Percentiles rank a stretch among this genome's conserved stretches.
These are phyloP conservation scores for Drosophila melanosoma DNA, from an alignment of 2,888 invertebrate species.

Conservation along the genomic window DNA sequence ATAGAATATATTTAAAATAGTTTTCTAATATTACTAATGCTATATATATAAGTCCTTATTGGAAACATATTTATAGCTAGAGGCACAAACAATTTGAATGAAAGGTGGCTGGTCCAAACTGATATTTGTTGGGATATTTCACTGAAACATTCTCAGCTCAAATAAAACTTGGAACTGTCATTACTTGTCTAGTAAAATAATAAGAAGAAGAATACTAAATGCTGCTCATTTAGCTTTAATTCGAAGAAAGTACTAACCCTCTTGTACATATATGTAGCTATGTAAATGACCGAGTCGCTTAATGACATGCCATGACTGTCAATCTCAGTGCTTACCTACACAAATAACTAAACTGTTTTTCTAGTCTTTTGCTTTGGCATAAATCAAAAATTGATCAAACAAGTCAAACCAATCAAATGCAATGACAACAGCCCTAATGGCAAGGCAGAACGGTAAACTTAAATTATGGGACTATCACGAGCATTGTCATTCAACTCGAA, in stretches of 20 bases:
- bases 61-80: neutral
- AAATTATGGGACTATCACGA: conserved; percentile 40
- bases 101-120: neutral
- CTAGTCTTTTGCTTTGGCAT: conserved; percentile 30
- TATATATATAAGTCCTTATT: neutral
- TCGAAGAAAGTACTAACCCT: neutral
- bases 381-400: conserved; percentile 75
- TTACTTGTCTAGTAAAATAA: neutral
- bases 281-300: conserved; percentile 4
- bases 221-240: neutral
- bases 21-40: neutral
- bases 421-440: conserved; percentile 66
- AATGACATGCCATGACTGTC: conserved; percentile 39
- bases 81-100: neutral
- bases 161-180: neutral
- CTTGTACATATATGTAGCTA: neutral
- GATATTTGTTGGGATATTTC: neutral
- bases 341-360: conserved; percentile 31
- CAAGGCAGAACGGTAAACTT: conserved; percentile 28
- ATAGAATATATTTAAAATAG: neutral
- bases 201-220: neutral
- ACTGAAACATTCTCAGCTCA: neutral
- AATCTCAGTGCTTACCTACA: conserved; percentile 2
- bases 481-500: conserved; percentile 11
- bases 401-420: conserved; percentile 68